Evolutionary conservation across 1,140 invertebrate genomes (phyloP).

Genomic region (Cherax destructor): DNA sequence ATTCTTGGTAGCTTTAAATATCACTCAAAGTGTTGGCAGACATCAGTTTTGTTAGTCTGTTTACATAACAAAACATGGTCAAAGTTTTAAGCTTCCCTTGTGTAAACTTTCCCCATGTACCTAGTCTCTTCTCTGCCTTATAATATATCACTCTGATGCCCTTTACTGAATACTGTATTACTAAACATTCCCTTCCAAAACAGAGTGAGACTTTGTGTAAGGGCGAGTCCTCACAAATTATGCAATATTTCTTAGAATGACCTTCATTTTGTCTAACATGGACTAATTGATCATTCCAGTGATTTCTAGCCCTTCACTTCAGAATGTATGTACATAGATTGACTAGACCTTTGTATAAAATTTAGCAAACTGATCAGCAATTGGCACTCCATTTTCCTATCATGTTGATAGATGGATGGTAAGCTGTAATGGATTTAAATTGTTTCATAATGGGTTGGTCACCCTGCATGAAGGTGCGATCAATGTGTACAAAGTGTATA

Average conservation of each 20-base stretch:
- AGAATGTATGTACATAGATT: not conserved
- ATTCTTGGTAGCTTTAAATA: not conserved
- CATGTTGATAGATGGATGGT: constrained; percentile 3
- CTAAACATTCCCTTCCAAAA: constrained; percentile 5
- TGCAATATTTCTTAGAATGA: not conserved
- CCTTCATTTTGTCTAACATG: not conserved
- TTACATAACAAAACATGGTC: not conserved
- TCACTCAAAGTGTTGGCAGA: not conserved
- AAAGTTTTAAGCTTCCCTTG: not conserved
- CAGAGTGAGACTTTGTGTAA: not conserved
- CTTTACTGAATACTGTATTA: not conserved
- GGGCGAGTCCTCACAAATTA: not conserved
- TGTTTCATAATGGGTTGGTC: not conserved
- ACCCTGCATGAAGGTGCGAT: not conserved
- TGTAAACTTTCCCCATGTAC: not conserved
- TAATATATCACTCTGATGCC: not conserved
- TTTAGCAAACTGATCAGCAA: not conserved
- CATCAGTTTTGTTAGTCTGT: not conserved
- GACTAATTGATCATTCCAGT: constrained; percentile 1
- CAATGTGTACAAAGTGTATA: constrained; percentile 17
- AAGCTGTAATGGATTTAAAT: not conserved
- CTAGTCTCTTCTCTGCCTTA: not conserved
- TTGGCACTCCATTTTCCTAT: not conserved
- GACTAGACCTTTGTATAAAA: not conserved
- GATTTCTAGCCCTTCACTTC: not conserved